phyloP scores from a whole-genome alignment of 2,113 vertebrate genomes.

The Hyperopisus bebe region DNA sequence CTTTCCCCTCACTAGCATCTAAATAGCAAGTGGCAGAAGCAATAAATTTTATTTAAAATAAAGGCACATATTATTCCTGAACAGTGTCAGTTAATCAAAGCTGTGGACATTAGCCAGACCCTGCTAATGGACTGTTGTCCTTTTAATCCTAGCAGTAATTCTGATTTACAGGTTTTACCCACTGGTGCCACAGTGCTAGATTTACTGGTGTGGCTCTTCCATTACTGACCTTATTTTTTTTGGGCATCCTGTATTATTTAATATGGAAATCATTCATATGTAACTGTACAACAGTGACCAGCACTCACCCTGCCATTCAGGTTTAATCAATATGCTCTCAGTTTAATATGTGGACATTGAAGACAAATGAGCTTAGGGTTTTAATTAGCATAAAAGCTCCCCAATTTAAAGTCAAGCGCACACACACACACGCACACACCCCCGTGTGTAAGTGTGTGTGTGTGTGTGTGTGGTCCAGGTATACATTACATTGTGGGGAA shows the following conservation, averaged over 20 bases:
- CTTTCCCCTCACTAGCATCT: not conserved
- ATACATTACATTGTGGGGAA: too few relatives aligned
- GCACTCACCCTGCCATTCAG: not conserved
- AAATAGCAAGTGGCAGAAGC: not conserved
- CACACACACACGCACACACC: not conserved
- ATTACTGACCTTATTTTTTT: conserved; percentile 6
- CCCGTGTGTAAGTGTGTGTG: not conserved
- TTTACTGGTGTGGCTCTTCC: not conserved
- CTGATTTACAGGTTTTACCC: conserved; percentile 22
- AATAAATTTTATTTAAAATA: conserved; percentile 18
- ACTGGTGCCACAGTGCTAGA: not conserved
- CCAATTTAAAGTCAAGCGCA: not conserved
- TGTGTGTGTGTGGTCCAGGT: not conserved
- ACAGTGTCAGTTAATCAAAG: conserved; percentile 19
- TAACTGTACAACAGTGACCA: not conserved
- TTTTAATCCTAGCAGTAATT: conserved; percentile 11
- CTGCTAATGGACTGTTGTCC: conserved; percentile 21
- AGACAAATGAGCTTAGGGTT: not conserved
- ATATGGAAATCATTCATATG: not conserved
- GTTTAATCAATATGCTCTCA: not conserved
- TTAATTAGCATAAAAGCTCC: not conserved
- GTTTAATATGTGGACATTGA: not conserved
- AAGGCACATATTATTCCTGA: conserved; percentile 13
- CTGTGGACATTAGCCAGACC: not conserved
- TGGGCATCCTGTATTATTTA: not conserved